These are phyloP conservation scores for Piprites chloris DNA, from an alignment of 2,113 vertebrate species.

Conservation along the genomic window DNA sequence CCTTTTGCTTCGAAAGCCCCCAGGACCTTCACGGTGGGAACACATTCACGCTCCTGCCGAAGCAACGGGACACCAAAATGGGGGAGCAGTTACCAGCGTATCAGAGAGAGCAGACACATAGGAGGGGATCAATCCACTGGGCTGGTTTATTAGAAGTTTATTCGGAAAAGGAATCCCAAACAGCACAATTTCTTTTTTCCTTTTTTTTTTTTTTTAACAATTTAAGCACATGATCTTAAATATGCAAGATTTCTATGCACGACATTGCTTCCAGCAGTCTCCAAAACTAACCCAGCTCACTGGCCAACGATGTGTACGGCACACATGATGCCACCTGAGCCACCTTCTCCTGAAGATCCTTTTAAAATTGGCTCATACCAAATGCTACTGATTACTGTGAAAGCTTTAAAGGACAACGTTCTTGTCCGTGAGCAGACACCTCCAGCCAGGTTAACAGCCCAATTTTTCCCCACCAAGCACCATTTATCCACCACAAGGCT, in stretches of 20 bases:
- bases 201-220: background rate
- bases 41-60: background rate
- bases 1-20: background rate
- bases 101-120: background rate
- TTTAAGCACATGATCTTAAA: slow-evolving; percentile 27
- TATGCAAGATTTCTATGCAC: background rate
- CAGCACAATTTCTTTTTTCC: background rate
- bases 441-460: background rate
- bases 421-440: background rate
- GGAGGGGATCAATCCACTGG: background rate
- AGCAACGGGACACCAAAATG: background rate
- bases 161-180: slow-evolving; percentile 39
- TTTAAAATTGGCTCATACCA: background rate
- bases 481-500: background rate
- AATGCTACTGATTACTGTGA: background rate
- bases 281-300: background rate
- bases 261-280: slow-evolving; percentile 33
- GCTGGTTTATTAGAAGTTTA: slow-evolving; percentile 38
- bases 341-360: background rate
- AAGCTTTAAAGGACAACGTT: background rate
- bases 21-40: background rate
- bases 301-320: background rate
- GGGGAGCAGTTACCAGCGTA: background rate
- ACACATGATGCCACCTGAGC: background rate
- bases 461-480: background rate